Conservation (phyloP, 2,888 invertebrate genomes). For the Homarus gammarus region DNA sequence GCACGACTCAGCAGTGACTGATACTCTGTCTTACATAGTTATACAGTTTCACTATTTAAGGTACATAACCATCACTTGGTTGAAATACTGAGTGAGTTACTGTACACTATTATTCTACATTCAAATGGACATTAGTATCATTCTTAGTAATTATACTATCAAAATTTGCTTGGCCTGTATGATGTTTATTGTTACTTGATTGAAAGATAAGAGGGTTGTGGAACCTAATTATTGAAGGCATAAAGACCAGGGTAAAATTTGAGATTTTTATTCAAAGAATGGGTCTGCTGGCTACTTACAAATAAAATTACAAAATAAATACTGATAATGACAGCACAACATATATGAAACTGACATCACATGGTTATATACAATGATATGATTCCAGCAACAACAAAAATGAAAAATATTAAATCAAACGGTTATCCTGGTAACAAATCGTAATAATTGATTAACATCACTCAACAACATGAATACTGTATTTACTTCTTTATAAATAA, state of each 20-base stretch:
- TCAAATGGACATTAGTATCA: too few species aligned
- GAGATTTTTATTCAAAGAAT: background rate
- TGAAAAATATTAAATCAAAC: background rate
- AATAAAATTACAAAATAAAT: conserved; percentile 31
- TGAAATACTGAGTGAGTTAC: too few species aligned
- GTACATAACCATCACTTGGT: too few species aligned
- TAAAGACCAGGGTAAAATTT: background rate
- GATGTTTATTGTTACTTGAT: too few species aligned
- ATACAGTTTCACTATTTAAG: too few species aligned
- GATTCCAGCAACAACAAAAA: background rate
- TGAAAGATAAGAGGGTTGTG: too few species aligned
- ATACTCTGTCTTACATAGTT: too few species aligned
- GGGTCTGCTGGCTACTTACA: background rate
- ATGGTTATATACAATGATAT: conserved; percentile 47
- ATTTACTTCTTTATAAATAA: background rate
- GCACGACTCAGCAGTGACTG: too few species aligned
- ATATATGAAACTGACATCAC: conserved; percentile 11
- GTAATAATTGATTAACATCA: background rate
- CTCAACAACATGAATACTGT: background rate
- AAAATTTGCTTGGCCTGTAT: too few species aligned
- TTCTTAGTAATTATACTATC: too few species aligned
- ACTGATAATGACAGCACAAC: conserved; percentile 17
- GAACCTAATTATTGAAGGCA: too few species aligned
- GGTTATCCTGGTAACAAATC: background rate
- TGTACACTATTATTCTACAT: too few species aligned